Base-by-base conservation (phyloP, 2,888 invertebrate species). In the Hartigia nigra region DNA sequence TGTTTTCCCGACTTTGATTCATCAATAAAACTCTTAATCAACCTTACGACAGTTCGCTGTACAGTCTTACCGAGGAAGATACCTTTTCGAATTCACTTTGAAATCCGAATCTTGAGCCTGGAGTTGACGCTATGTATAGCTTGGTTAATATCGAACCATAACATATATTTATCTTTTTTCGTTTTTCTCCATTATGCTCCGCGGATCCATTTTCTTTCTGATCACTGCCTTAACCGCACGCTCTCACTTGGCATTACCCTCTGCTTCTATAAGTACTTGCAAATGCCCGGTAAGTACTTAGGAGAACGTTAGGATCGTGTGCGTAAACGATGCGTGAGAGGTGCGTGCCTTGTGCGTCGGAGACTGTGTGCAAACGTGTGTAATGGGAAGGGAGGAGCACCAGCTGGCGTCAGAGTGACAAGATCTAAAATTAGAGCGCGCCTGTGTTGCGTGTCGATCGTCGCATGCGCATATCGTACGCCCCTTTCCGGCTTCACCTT, bases 321-420 rank as follows among this genome's bases (percentile, higher is more conserved):
- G 55, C 55, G 55, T 55, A 55, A 55, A 74, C 31, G 70, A 69
- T 37, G 74, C 31, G 39, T 39, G 74, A 76, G 76, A 76, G 36
- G 75, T 80, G 81, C 81, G 79, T 82, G 81, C 80, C 78, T 81
- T 78, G 81, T 70, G 76, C 81, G 70, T 76, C 77, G 74, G 81
- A 78, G 78, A 83, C 80, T 82, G 86, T 88, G 85, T 88, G 88
- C 88, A 89, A 90, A 90, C 88, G 90, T 86, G 87, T 82, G 88
- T 91, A 91, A 91, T 91, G 86, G 89, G 74, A 84, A 88, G 88
- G 91, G 90, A 88, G 90, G 89, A 84, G 88, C 86, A 86, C 87
- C 90, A 90, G 86, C 89, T 90, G 90, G 91, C 90, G 89, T 89
- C 86, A 88, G 90, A 90, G 90, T 90, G 91, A 91, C 91, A 91